These are phyloP conservation scores for Aspidiotus rigidus DNA, from an alignment of 2,888 invertebrate species.

Conservation along the genomic window DNA sequence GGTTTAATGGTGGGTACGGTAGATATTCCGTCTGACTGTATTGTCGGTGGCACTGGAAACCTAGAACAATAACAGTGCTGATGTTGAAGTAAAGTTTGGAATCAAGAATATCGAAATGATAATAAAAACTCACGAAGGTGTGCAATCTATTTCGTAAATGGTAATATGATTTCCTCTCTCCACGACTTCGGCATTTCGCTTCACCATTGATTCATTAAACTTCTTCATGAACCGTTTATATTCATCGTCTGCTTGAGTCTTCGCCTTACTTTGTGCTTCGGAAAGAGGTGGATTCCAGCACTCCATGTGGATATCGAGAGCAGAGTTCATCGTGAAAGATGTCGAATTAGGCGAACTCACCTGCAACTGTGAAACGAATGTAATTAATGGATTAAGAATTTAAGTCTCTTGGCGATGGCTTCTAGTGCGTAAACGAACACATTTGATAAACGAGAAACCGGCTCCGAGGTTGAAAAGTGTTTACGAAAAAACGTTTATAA, in stretches of 20 bases:
- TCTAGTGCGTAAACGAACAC: too few species aligned
- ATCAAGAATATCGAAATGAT: not conserved
- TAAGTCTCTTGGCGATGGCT: too few species aligned
- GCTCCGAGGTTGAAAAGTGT: too few species aligned
- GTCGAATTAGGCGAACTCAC: not conserved
- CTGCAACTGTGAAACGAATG: too few species aligned
- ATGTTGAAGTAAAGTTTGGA: not conserved
- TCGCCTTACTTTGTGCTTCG: constrained; percentile 5
- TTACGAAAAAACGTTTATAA: too few species aligned
- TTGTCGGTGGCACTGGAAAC: not conserved
- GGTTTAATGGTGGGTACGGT: constrained; percentile 8
- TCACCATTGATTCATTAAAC: constrained; percentile 15
- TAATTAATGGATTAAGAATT: too few species aligned
- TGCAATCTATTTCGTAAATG: constrained; percentile 22
- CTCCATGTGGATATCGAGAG: constrained; percentile 2
- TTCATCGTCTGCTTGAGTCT: constrained; percentile 15
- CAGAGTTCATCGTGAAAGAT: not conserved
- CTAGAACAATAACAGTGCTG: not conserved
- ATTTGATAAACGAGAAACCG: too few species aligned
- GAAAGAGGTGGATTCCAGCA: constrained; percentile 9
- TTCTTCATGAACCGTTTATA: constrained; percentile 24
- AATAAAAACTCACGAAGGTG: constrained; percentile 8
- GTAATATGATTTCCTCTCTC: constrained; percentile 22
- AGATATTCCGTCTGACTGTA: not conserved
- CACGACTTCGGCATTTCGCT: constrained; percentile 22